A percentile compares a stretch with the other conserved stretches of the same genome.
These are phyloP conservation scores for Syndactyla subalaris DNA, from an alignment of 2,797 vertebrate genomes.

Conservation along the genomic window DNA sequence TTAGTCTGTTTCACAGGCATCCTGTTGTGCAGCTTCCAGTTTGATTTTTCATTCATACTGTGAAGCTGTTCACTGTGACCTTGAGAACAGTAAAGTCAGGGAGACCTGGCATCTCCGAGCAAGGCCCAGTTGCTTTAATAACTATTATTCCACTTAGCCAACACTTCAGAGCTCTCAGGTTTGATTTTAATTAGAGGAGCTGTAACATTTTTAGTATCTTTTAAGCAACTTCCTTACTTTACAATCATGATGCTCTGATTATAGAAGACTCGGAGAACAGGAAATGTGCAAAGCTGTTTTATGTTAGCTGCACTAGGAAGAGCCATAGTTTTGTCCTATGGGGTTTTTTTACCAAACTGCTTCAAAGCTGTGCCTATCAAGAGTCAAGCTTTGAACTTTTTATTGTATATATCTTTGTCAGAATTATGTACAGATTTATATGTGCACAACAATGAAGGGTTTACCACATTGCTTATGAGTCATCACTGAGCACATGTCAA, in stretches of 20 bases:
- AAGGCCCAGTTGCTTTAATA: background rate
- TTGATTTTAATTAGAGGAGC: conserved; percentile 22
- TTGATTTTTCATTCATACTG: background rate
- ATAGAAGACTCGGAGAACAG: background rate
- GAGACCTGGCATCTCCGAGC: background rate
- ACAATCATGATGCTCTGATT: background rate
- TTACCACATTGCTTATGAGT: background rate
- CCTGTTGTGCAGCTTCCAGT: background rate
- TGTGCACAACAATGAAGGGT: background rate
- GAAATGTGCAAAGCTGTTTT: background rate
- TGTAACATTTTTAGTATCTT: background rate
- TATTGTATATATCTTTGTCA: background rate
- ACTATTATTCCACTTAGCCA: background rate
- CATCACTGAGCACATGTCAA: background rate
- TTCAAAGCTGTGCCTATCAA: background rate
- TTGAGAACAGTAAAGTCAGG: background rate
- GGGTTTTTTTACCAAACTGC: background rate
- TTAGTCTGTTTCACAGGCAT: background rate
- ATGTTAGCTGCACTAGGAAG: background rate
- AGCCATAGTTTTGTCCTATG: background rate
- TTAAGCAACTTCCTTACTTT: background rate
- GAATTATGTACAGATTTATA: background rate
- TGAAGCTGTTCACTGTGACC: background rate
- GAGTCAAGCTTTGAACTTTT: background rate
- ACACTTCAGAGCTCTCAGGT: background rate